phyloP scores from a whole-genome alignment of 2,888 invertebrate species.

The Helobdella robusta region DNA sequence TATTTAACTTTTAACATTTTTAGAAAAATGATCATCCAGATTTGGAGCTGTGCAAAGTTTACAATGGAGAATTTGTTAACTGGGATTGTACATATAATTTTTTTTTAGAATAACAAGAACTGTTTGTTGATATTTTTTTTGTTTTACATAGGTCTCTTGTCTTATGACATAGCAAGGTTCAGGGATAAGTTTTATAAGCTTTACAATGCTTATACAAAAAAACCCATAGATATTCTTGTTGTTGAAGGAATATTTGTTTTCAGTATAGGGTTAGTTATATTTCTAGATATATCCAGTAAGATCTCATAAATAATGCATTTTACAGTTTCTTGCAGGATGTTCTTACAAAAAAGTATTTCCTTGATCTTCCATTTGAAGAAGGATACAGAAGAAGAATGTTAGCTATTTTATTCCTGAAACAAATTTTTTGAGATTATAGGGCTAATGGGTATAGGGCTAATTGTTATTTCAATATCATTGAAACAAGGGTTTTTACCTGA shows the following conservation, averaged over 20 bases:
- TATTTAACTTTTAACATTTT: too few species aligned
- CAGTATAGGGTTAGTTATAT: neutral
- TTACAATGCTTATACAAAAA: neutral
- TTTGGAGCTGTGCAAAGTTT: neutral
- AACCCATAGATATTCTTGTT: neutral
- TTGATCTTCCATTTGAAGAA: slow-evolving; percentile 8
- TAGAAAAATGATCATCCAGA: slow-evolving; percentile 10
- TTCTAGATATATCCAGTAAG: neutral
- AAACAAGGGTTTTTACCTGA: too few species aligned
- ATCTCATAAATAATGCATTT: neutral
- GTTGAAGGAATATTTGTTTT: slow-evolving; percentile 14
- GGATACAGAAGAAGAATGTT: slow-evolving; percentile 9
- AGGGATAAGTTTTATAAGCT: neutral
- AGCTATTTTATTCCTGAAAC: too few species aligned
- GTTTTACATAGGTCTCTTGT: neutral
- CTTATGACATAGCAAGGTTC: neutral
- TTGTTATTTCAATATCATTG: too few species aligned
- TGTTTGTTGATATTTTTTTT: neutral
- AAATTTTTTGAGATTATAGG: too few species aligned
- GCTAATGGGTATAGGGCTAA: too few species aligned
- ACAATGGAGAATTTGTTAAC: slow-evolving; percentile 1
- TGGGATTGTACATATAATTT: slow-evolving; percentile 4
- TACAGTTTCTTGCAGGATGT: neutral
- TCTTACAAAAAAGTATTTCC: neutral
- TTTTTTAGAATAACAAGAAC: neutral